phyloP scores from a whole-genome alignment of 2,113 vertebrate species.

The Brienomyrus longianalis region DNA sequence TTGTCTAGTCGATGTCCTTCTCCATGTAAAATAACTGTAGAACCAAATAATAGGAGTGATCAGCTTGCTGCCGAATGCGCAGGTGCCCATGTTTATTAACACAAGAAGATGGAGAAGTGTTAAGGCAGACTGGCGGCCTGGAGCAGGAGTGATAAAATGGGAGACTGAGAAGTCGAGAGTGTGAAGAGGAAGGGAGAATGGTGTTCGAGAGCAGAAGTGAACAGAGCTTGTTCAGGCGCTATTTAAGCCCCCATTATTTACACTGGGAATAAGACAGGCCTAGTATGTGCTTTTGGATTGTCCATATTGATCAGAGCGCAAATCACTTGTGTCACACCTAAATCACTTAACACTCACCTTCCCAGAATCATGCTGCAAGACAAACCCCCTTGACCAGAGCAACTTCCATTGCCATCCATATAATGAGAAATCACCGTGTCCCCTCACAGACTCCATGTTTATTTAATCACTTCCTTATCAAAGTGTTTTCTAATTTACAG shows the following conservation, averaged over 20 bases:
- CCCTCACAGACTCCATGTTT: background rate
- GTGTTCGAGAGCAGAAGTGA: too few relatives aligned
- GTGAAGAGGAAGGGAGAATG: background rate
- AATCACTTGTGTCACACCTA: background rate
- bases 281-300: background rate
- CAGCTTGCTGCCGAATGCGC: background rate
- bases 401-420: background rate
- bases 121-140: background rate
- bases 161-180: background rate
- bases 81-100: background rate
- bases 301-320: background rate
- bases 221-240: background rate
- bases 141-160: background rate
- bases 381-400: background rate
- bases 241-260: background rate
- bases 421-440: background rate
- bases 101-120: background rate
- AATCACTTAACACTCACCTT: background rate
- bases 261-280: background rate
- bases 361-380: background rate
- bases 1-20: background rate
- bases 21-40: background rate
- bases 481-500: background rate
- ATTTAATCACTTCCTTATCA: background rate
- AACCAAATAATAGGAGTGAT: background rate